phyloP scores from a whole-genome alignment of 2,888 invertebrate genomes.

The Lucinisca nassula region DNA sequence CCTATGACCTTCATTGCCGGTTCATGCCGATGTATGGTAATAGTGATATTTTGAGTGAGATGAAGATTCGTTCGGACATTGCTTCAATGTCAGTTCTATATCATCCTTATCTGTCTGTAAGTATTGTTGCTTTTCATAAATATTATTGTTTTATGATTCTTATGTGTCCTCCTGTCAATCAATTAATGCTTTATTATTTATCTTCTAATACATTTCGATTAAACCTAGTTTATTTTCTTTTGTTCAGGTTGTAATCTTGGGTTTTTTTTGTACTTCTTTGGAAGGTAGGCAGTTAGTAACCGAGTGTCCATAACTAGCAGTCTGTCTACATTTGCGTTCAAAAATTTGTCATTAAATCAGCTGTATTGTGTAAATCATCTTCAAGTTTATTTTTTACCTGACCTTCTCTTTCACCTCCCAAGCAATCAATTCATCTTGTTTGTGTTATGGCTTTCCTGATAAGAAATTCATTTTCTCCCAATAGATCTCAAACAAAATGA shows the following conservation, averaged over 20 bases:
- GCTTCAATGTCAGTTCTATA: not conserved
- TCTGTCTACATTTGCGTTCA: too few species aligned
- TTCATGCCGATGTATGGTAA: not conserved
- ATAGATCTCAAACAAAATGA: not conserved
- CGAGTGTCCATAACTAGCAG: too few species aligned
- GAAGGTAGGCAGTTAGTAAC: too few species aligned
- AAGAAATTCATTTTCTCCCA: not conserved
- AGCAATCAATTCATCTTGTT: not conserved
- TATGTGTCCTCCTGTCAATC: too few species aligned
- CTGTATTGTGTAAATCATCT: not conserved
- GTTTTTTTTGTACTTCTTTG: too few species aligned
- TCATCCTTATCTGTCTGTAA: not conserved
- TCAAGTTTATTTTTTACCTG: not conserved
- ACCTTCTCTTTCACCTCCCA: not conserved
- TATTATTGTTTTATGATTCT: too few species aligned
- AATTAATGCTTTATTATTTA: too few species aligned
- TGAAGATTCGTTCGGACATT: conserved; percentile 10
- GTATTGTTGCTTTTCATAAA: too few species aligned
- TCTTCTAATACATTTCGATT: too few species aligned
- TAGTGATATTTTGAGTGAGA: not conserved
- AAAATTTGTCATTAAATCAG: too few species aligned
- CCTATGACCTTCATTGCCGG: not conserved
- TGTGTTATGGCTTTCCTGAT: not conserved
- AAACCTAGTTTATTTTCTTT: too few species aligned
- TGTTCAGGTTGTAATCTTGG: too few species aligned